Conservation (phyloP, 2,113 vertebrate genomes). For the Terrapene triunguis region DNA sequence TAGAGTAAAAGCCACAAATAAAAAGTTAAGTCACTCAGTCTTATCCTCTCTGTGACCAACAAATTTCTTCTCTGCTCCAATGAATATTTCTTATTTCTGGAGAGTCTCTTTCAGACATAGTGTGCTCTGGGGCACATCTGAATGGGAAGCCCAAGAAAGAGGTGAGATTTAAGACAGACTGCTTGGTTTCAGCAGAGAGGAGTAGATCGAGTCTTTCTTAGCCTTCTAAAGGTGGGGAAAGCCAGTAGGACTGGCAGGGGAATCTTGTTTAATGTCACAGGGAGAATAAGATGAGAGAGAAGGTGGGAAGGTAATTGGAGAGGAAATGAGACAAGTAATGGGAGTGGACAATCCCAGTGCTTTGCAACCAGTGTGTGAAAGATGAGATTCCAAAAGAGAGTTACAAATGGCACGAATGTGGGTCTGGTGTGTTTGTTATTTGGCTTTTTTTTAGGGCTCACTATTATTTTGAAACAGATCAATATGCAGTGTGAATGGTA, state of each 20-base stretch:
- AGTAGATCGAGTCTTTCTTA: background rate
- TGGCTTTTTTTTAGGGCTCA: background rate
- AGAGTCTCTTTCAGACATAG: background rate
- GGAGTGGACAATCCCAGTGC: background rate
- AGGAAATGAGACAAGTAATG: background rate
- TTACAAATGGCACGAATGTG: background rate
- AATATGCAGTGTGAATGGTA: background rate
- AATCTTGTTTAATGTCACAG: background rate
- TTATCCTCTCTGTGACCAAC: background rate
- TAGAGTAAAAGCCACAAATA: slow-evolving; percentile 11
- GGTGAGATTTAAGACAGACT: background rate
- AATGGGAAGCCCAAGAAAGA: background rate
- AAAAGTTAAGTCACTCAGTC: background rate
- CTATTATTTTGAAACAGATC: background rate
- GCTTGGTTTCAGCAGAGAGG: background rate
- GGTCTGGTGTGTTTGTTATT: background rate
- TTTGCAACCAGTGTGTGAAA: background rate
- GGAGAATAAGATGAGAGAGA: background rate
- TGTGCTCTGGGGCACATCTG: background rate
- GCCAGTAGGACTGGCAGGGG: background rate
- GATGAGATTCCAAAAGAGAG: background rate
- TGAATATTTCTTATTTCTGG: background rate
- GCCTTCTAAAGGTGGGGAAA: background rate
- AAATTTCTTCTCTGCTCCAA: slow-evolving; percentile 8
- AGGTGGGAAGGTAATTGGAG: background rate